Conservation (phyloP, 2,797 vertebrate species). For the Sebastes diaconus region DNA sequence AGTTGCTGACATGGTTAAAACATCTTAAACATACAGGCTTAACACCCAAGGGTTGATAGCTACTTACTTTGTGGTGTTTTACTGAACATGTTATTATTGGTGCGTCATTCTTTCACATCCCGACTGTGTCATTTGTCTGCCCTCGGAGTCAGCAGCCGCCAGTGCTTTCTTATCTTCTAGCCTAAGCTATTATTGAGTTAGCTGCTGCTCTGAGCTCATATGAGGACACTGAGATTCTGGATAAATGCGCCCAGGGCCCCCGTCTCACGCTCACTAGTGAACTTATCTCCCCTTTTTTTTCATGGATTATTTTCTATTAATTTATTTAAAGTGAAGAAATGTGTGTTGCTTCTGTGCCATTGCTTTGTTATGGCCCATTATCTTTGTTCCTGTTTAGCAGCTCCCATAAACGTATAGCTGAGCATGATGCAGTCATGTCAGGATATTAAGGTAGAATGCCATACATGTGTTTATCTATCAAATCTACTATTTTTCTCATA, state of each 20-base stretch:
- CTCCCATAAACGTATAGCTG: background rate
- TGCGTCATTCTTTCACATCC: background rate
- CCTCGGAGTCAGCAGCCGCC: background rate
- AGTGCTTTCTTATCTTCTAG: background rate
- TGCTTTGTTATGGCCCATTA: no score
- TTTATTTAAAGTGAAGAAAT: background rate
- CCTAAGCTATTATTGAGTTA: background rate
- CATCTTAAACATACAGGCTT: background rate
- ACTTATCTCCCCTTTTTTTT: background rate
- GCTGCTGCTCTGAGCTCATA: background rate
- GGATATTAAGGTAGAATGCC: background rate
- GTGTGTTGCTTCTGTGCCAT: background rate
- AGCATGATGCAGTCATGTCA: background rate
- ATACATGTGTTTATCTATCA: background rate
- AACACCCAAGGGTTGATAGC: background rate
- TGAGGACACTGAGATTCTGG: slow-evolving; percentile 1
- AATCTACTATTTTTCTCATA: background rate
- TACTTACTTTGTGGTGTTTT: background rate
- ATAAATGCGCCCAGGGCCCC: background rate
- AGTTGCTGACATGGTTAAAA: background rate
- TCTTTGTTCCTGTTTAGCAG: background rate
- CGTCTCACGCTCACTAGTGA: background rate
- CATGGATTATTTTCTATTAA: background rate
- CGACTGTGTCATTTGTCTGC: background rate
- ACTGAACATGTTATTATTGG: background rate